Percentiles rank a stretch among this genome's conserved stretches.
phyloP scores from a whole-genome alignment of 1,140 invertebrate genomes.

The Dendrolimus kikuchii region DNA sequence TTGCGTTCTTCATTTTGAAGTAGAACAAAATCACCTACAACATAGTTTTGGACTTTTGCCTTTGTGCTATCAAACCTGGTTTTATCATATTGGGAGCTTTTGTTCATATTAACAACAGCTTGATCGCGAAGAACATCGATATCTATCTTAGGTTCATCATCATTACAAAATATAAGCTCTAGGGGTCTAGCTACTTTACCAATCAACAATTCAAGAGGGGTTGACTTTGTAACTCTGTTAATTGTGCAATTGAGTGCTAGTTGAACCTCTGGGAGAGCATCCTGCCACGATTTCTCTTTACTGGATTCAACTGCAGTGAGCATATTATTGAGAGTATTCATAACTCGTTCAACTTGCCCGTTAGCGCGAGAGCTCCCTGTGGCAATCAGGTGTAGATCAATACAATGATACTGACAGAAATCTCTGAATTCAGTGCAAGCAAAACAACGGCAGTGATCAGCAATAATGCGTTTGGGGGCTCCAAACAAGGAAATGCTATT shows the following conservation, averaged over 20 bases:
- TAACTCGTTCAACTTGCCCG: slow-evolving; percentile 37
- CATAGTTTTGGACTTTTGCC: slow-evolving; percentile 7
- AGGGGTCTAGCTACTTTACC: slow-evolving; percentile 10
- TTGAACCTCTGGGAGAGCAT: slow-evolving; percentile 15
- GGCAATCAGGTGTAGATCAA: slow-evolving; percentile 27
- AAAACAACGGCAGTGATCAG: slow-evolving; percentile 21
- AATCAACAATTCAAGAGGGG: slow-evolving; percentile 16
- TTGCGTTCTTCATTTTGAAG: slow-evolving; percentile 17
- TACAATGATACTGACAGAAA: slow-evolving; percentile 14
- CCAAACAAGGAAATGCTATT: slow-evolving; percentile 18
- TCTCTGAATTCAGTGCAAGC: slow-evolving; percentile 19
- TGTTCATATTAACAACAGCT: slow-evolving; percentile 2
- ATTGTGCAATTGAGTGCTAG: slow-evolving; percentile 19
- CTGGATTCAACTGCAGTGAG: slow-evolving; percentile 13
- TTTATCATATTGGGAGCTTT: slow-evolving; percentile 9
- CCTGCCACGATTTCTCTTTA: slow-evolving; percentile 29
- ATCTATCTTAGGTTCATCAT: neutral
- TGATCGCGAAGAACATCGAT: neutral
- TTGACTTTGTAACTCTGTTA: slow-evolving; percentile 12
- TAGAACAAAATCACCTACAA: slow-evolving; percentile 18
- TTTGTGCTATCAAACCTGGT: slow-evolving; percentile 13
- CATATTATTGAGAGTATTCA: slow-evolving; percentile 22
- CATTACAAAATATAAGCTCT: slow-evolving; percentile 1
- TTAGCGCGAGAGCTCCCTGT: slow-evolving; percentile 29
- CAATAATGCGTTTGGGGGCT: slow-evolving; percentile 18